phyloP scores from a whole-genome alignment of 1,140 invertebrate species.

The Drosophila sechellia region DNA sequence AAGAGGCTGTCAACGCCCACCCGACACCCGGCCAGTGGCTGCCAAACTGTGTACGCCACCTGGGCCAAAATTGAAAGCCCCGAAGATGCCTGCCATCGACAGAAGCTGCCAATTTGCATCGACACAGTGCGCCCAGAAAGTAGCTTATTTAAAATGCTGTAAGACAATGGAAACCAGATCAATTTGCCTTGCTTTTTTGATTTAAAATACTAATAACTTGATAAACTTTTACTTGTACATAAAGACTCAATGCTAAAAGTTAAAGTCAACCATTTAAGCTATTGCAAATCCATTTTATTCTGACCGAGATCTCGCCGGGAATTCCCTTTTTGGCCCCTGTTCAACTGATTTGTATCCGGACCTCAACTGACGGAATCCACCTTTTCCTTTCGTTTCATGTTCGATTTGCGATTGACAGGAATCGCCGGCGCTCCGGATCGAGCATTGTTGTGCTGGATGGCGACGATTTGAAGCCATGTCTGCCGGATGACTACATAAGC shows the following conservation, averaged over 20 bases:
- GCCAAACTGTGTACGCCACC: constrained; percentile 2
- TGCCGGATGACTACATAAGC: constrained; percentile 84
- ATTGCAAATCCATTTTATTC: not conserved
- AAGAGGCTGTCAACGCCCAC: constrained; percentile 10
- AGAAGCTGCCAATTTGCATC: constrained; percentile 57
- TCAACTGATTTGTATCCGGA: not conserved
- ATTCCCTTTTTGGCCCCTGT: not conserved
- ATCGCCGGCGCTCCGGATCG: constrained; percentile 88
- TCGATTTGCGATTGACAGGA: constrained; percentile 84
- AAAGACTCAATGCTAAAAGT: no score
- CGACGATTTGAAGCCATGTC: constrained; percentile 86
- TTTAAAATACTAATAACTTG: no score
- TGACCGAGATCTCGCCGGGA: not conserved
- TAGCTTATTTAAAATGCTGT: no score
- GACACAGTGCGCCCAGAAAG: constrained; percentile 30
- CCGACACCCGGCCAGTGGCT: not conserved
- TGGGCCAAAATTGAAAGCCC: not conserved
- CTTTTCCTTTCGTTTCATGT: not conserved
- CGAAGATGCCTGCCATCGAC: constrained; percentile 16
- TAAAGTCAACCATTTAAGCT: no score
- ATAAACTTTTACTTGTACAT: no score
- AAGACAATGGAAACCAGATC: no score
- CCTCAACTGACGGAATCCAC: not conserved
- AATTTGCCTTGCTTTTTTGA: no score
- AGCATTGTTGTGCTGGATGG: constrained; percentile 89